Evolutionary conservation across 2,888 invertebrate species (phyloP).

Genomic region (Eulithis prunata): DNA sequence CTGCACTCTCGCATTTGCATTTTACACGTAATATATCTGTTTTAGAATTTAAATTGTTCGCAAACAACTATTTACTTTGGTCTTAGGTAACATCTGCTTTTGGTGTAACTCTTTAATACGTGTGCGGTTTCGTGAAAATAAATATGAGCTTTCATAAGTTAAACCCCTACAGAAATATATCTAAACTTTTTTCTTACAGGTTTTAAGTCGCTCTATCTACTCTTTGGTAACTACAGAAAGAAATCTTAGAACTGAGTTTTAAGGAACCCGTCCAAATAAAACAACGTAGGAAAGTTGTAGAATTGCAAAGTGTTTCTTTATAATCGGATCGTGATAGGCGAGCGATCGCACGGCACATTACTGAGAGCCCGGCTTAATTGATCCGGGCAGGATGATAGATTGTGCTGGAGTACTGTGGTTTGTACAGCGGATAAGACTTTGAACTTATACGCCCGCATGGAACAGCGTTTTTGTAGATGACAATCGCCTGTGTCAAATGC

Average conservation of each 20-base stretch:
- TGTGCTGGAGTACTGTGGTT: slow-evolving; percentile 50
- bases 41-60: slow-evolving; percentile 45
- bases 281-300: background rate
- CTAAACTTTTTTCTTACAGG: too few species aligned
- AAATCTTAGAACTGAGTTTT: too few species aligned
- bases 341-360: slow-evolving; percentile 18
- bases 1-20: slow-evolving; percentile 65
- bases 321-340: slow-evolving; percentile 39
- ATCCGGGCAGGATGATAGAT: slow-evolving; percentile 69
- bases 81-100: slow-evolving; percentile 25
- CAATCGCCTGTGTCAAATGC: too few species aligned
- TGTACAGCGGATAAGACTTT: slow-evolving; percentile 50
- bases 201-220: too few species aligned
- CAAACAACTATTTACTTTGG: slow-evolving; percentile 48
- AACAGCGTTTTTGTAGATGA: too few species aligned
- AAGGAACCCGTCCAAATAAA: too few species aligned
- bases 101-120: slow-evolving; percentile 1
- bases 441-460: background rate
- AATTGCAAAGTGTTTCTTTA: slow-evolving; percentile 1
- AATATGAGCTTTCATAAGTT: background rate
- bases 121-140: background rate
- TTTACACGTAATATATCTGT: slow-evolving; percentile 60
- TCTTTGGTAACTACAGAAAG: too few species aligned
- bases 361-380: slow-evolving; percentile 62
- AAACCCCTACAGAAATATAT: background rate